These are phyloP conservation scores for Eupristina koningsbergeri DNA, from an alignment of 1,140 invertebrate genomes.

Conservation along the genomic window DNA sequence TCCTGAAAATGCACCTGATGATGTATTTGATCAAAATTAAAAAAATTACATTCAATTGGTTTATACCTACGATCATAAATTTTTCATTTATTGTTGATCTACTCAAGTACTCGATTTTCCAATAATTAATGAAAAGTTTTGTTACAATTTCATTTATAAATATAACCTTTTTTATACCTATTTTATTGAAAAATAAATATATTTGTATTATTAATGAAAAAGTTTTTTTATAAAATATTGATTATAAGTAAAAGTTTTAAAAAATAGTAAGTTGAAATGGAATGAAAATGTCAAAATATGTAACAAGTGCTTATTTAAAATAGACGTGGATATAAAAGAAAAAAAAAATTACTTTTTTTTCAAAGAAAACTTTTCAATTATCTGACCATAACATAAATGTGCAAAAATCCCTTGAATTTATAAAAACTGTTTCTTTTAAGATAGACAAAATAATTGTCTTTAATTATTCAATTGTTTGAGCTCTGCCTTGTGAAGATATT, in stretches of 20 bases:
- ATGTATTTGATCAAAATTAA: background rate
- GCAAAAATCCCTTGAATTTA: background rate
- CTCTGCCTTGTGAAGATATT: background rate
- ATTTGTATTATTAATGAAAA: too few relatives aligned
- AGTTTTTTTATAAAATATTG: background rate
- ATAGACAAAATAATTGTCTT: background rate
- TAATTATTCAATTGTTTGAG: background rate
- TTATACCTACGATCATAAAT: background rate
- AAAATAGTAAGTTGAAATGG: too few relatives aligned
- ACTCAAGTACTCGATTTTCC: background rate
- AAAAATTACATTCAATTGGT: background rate
- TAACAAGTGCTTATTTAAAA: background rate
- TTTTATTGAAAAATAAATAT: too few relatives aligned
- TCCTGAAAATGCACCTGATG: conserved; percentile 7
- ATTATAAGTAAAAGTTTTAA: too few relatives aligned
- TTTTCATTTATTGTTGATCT: background rate
- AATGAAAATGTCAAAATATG: too few relatives aligned
- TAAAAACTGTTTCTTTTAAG: background rate
- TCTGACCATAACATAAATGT: background rate
- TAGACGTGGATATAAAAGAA: background rate
- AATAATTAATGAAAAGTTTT: too few relatives aligned
- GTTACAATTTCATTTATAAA: too few relatives aligned
- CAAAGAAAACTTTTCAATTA: background rate
- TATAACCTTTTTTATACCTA: too few relatives aligned
- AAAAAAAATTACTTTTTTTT: background rate